phyloP scores from a whole-genome alignment of 2,797 vertebrate species.

The Anguilla anguilla region DNA sequence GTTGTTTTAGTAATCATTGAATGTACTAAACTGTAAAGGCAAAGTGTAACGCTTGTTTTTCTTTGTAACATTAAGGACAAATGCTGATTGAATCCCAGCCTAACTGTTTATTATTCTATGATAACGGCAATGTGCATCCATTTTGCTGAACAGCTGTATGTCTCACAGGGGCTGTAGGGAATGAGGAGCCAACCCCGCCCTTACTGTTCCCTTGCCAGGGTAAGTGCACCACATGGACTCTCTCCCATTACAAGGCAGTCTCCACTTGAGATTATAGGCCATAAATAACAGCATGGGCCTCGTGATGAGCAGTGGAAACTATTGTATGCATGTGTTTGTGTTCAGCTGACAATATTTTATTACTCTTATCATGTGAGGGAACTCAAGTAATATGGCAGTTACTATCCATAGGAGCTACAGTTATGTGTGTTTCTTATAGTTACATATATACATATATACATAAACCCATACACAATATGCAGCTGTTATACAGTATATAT shows the following conservation, averaged over 20 bases:
- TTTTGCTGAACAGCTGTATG: neutral
- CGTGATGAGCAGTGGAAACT: slow-evolving; percentile 59
- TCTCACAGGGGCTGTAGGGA: slow-evolving; percentile 69
- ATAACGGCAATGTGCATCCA: neutral
- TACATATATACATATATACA: neutral
- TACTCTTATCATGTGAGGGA: slow-evolving; percentile 4
- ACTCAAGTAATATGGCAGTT: neutral
- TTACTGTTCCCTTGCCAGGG: slow-evolving; percentile 67
- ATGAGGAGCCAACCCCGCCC: slow-evolving; percentile 67
- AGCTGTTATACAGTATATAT: neutral
- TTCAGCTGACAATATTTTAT: slow-evolving; percentile 28
- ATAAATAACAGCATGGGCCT: slow-evolving; percentile 51
- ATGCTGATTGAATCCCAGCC: neutral
- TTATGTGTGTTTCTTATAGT: neutral
- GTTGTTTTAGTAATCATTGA: neutral
- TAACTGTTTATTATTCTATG: neutral
- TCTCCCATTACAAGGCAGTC: slow-evolving; percentile 21
- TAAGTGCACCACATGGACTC: slow-evolving; percentile 53
- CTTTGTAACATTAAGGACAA: neutral
- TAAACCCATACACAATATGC: neutral
- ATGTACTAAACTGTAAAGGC: neutral
- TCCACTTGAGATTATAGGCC: slow-evolving; percentile 45
- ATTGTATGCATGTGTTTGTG: slow-evolving; percentile 39
- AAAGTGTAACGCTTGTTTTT: neutral
- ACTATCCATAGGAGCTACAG: neutral